phyloP scores from a whole-genome alignment of 2,797 vertebrate genomes.

The Pseudochirops corinnae region DNA sequence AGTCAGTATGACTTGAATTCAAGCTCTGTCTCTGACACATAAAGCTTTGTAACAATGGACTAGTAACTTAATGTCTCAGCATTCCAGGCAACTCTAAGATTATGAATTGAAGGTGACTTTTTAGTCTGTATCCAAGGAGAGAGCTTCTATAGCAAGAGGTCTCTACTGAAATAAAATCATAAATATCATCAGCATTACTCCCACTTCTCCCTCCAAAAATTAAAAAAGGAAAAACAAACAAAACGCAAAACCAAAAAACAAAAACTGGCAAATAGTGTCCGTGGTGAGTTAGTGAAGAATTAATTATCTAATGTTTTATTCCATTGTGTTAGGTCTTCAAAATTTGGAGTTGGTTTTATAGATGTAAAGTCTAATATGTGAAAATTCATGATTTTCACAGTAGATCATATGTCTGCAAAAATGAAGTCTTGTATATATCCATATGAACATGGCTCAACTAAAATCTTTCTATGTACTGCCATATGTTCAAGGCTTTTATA shows the following conservation, averaged over 20 bases:
- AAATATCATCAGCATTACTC: background rate
- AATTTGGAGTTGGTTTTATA: background rate
- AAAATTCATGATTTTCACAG: background rate
- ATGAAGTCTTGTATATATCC: background rate
- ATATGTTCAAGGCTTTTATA: background rate
- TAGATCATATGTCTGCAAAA: background rate
- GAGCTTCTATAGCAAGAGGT: background rate
- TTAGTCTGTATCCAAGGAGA: background rate
- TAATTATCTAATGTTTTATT: background rate
- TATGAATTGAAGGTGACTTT: background rate
- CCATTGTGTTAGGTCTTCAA: background rate
- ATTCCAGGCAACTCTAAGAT: background rate
- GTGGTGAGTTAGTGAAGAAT: background rate
- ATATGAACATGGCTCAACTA: background rate
- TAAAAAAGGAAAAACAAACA: background rate
- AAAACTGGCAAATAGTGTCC: background rate
- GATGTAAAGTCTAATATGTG: background rate
- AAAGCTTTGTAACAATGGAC: background rate
- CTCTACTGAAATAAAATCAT: background rate
- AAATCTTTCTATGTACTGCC: constrained; percentile 8
- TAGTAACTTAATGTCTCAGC: background rate
- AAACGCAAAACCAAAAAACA: background rate
- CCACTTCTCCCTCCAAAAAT: background rate
- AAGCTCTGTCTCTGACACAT: background rate
- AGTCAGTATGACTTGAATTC: background rate